Evolutionary conservation across 2,888 invertebrate genomes (phyloP).

Genomic region (Aphrophora alni): DNA sequence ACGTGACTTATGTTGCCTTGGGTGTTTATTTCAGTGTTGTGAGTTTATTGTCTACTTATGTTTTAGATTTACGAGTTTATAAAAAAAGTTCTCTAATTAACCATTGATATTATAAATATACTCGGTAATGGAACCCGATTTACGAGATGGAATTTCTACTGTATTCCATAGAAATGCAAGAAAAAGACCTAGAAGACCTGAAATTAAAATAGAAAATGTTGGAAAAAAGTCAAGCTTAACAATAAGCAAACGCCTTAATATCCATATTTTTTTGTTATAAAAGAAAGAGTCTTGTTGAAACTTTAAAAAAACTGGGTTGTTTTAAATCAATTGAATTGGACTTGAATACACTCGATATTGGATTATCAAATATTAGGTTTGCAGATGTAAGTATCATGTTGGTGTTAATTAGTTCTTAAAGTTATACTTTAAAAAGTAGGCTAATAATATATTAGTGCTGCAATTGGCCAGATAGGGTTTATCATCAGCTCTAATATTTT

Average conservation of each 20-base stretch:
- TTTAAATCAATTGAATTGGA: too few relatives aligned
- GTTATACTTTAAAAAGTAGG: neutral
- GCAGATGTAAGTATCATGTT: too few relatives aligned
- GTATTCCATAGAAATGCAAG: slow-evolving; percentile 23
- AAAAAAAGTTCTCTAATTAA: neutral
- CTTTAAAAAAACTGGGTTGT: too few relatives aligned
- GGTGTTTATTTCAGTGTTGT: neutral
- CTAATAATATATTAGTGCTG: neutral
- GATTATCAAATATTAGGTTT: too few relatives aligned
- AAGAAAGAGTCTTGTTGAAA: too few relatives aligned
- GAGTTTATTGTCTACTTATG: neutral
- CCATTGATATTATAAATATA: neutral
- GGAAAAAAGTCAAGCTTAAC: neutral
- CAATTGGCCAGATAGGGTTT: neutral
- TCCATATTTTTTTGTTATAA: too few relatives aligned
- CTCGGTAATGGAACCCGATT: slow-evolving; percentile 15
- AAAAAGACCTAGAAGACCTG: neutral
- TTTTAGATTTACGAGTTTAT: neutral
- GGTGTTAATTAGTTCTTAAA: neutral
- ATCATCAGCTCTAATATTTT: neutral
- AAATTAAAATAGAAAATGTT: neutral
- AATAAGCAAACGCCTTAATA: too few relatives aligned
- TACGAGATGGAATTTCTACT: slow-evolving; percentile 10
- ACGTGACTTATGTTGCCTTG: neutral
- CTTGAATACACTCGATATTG: too few relatives aligned